Evolutionary conservation across 2,888 invertebrate genomes (phyloP).

Genomic region (Acleris laterana): DNA sequence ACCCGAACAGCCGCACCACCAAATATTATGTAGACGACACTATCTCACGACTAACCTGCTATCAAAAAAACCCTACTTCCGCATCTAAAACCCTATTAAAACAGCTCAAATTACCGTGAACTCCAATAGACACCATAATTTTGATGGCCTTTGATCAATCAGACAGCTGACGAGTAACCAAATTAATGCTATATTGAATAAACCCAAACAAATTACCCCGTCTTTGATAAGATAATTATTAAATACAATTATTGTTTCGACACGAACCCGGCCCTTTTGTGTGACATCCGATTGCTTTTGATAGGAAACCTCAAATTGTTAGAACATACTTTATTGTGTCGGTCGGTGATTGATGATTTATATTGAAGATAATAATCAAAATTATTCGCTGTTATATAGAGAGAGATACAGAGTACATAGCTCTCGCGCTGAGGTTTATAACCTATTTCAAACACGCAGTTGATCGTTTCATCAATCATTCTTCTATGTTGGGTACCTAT

Average conservation of each 20-base stretch:
- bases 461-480: no score
- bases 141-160: slow-evolving; percentile 61
- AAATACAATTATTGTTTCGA: slow-evolving; percentile 78
- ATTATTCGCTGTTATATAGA: no score
- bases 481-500: no score
- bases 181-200: slow-evolving; percentile 71
- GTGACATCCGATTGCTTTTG: slow-evolving; percentile 37
- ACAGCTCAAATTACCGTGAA: slow-evolving; percentile 58
- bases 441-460: no score
- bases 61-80: not conserved
- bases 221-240: slow-evolving; percentile 74
- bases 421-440: no score
- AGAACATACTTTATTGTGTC: no score
- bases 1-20: no score
- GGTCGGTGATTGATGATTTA: no score
- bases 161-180: slow-evolving; percentile 62
- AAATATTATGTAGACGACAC: no score
- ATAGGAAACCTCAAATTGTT: slow-evolving; percentile 15
- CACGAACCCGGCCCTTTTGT: slow-evolving; percentile 62
- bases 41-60: no score
- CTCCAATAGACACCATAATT: slow-evolving; percentile 42
- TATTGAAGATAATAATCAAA: no score
- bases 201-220: slow-evolving; percentile 64
- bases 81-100: slow-evolving; percentile 51
- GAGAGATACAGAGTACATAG: no score